Evolutionary conservation across 2,113 vertebrate genomes (phyloP).

Genomic region (Megaceryle maxima): DNA sequence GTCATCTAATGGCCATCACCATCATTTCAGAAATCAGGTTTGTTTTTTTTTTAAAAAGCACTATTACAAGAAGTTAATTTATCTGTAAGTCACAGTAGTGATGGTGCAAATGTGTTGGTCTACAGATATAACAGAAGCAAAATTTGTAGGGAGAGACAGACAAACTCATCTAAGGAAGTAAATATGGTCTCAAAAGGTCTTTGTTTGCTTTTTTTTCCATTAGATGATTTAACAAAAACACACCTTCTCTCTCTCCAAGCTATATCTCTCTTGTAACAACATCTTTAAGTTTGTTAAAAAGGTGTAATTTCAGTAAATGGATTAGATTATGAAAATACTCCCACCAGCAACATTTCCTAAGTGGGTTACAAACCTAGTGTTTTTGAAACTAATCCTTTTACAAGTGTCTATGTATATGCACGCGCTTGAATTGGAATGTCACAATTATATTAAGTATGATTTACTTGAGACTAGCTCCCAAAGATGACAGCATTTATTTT

Average conservation of each 20-base stretch:
- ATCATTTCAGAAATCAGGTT: not conserved
- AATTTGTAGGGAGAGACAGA: not conserved
- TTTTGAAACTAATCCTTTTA: not conserved
- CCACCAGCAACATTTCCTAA: not conserved
- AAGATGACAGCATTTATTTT: not conserved
- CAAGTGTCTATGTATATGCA: not conserved
- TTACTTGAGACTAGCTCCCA: not conserved
- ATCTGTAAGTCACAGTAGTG: not conserved
- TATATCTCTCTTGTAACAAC: not conserved
- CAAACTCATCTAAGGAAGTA: not conserved
- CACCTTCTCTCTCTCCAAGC: not conserved
- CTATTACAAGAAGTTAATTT: not conserved
- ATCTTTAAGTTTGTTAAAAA: not conserved
- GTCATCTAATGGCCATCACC: slow-evolving; percentile 8
- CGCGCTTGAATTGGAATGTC: not conserved
- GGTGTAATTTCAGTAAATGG: not conserved
- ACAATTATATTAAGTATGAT: not conserved
- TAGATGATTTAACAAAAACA: not conserved
- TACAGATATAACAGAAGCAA: not conserved
- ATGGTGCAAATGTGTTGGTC: not conserved
- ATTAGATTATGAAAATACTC: not conserved
- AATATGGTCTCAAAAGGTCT: not conserved
- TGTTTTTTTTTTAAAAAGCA: not conserved
- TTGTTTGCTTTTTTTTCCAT: not conserved
- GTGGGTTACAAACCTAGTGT: not conserved